A percentile compares a stretch with the other conserved stretches of the same genome.
Conservation (phyloP, 2,888 invertebrate genomes). For the Temnothorax unifasciatus region DNA sequence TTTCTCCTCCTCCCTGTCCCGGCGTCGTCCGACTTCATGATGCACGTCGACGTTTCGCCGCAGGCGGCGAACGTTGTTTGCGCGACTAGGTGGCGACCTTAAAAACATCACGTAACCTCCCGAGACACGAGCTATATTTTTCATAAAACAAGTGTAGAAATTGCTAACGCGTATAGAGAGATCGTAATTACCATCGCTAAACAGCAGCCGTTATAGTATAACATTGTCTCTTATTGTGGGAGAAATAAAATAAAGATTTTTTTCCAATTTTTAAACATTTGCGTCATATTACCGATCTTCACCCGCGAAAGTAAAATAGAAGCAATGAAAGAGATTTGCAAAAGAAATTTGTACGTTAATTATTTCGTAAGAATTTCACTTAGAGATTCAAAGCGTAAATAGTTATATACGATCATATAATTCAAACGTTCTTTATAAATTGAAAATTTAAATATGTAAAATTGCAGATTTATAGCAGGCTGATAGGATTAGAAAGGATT, state of each 20-base stretch:
- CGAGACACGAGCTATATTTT: conserved; percentile 29
- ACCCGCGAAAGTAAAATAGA: neutral
- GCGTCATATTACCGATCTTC: neutral
- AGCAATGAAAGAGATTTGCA: neutral
- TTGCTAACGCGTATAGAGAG: neutral
- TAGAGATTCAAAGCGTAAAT: neutral
- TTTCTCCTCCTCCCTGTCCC: conserved; percentile 26
- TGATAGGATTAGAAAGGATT: neutral
- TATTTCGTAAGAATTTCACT: neutral
- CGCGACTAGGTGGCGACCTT: conserved; percentile 46
- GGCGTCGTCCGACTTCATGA: conserved; percentile 56
- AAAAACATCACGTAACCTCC: conserved; percentile 37
- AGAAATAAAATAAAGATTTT: neutral
- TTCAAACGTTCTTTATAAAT: neutral
- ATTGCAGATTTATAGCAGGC: neutral
- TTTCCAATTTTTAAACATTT: neutral
- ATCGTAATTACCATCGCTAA: neutral
- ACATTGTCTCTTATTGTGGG: neutral
- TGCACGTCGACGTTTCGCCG: conserved; percentile 53
- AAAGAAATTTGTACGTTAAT: neutral
- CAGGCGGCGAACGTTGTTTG: conserved; percentile 44
- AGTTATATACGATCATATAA: no score
- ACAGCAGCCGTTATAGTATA: neutral
- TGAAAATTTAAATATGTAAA: neutral
- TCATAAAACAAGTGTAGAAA: conserved; percentile 16